Evolutionary conservation across 2,888 invertebrate species (phyloP), one percentile per base, ranked within the genome.

Genomic region (Drosophila multiciliata): DNA sequence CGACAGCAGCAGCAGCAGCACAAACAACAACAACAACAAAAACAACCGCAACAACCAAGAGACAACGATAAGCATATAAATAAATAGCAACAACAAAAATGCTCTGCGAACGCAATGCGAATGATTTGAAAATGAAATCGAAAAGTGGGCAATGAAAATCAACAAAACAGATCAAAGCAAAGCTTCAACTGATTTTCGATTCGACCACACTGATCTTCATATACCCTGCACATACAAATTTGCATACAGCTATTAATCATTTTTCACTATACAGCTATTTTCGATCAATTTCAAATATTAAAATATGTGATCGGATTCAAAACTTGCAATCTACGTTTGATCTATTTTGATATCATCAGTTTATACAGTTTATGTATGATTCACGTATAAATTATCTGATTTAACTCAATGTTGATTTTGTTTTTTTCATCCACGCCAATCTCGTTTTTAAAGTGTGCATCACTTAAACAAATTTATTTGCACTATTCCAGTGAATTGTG

Each of bases 111-210:
- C 72, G 67, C 65, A 66, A 66, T 61, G 75, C 81, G 81, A 81
- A 83, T 73, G 62, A 67, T 76, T 79, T 80, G 66, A 55, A 84
- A 76, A 45, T 61, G 38, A 77, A 76, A 74, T 67, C 66, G 62
- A 63, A 76, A 74, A 67, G 65, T 52, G 62, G 42, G 57, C 62
- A 48, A 67, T 52, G 54, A 42, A 64, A 53, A 61, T 54, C 60
- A 66, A 63, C 57, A 64, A 66, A 63, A 65, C 60, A 55, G 42
- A 61, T 42, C 42, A 40, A 23, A 23, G 23, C 52, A 26, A 60
- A 48, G 26, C 48, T 36, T 54, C 12, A 42, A 36, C 36, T 55
- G 45, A 60, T 42, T 42, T 61, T 50, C 38, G 63, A 60, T 66
- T 23, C 40, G 40, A 66, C 17, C 42, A 42, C 38, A 35, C 26